These are phyloP conservation scores for Megaceryle torquata DNA, from an alignment of 2,113 vertebrate species.

Conservation along the genomic window DNA sequence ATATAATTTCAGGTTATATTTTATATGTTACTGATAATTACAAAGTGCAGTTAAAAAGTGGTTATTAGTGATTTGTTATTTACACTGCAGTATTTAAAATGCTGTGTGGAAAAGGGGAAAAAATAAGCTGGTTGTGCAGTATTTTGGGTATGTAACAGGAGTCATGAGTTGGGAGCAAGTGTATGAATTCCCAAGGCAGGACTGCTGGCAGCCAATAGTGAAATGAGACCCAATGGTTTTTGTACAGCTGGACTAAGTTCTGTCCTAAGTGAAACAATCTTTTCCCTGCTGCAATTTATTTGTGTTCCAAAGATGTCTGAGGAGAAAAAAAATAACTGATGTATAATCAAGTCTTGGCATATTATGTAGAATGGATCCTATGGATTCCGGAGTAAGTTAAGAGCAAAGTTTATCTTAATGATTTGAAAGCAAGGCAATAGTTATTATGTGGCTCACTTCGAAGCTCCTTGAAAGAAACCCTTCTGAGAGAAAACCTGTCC, in stretches of 20 bases:
- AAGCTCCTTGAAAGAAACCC: background rate
- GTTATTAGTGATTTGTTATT: background rate
- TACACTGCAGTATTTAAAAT: background rate
- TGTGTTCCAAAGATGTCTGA: background rate
- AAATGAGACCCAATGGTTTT: background rate
- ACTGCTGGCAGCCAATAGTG: background rate
- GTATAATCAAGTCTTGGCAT: background rate
- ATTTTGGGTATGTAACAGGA: accelerated
- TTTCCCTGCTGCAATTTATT: background rate
- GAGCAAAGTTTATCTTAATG: background rate
- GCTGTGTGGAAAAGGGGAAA: background rate
- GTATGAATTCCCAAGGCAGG: background rate
- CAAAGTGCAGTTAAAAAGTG: background rate
- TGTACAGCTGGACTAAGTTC: background rate
- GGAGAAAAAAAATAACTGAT: background rate
- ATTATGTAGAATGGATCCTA: background rate
- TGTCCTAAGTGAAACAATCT: background rate
- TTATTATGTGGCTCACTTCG: background rate
- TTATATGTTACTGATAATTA: background rate
- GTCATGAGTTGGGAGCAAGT: background rate
- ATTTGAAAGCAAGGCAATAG: background rate
- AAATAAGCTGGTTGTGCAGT: background rate
- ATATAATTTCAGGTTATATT: background rate
- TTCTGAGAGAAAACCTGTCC: background rate
- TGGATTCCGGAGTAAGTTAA: background rate